A percentile compares a stretch with the other conserved stretches of the same genome.
These are phyloP conservation scores for Saimiri boliviensis DNA, from an alignment of 2,113 vertebrate genomes.

Conservation along the genomic window DNA sequence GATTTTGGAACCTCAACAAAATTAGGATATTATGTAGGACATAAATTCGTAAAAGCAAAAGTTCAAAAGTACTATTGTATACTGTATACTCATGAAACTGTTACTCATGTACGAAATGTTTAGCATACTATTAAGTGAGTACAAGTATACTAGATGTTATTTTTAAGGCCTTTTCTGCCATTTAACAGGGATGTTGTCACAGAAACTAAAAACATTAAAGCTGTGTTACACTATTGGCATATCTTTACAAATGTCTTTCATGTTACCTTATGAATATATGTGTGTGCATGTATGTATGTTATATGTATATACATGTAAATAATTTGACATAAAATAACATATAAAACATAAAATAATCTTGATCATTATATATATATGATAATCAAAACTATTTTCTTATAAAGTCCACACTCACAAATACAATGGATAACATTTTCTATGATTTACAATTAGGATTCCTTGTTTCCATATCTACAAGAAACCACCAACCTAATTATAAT, in stretches of 20 bases:
- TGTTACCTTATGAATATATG: neutral
- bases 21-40: neutral
- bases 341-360: neutral
- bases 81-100: too few species aligned
- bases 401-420: neutral
- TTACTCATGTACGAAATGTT: neutral
- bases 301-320: neutral
- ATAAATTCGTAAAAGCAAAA: too few species aligned
- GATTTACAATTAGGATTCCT: conserved; percentile 24
- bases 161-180: neutral
- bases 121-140: neutral
- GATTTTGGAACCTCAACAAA: neutral
- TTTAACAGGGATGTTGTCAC: neutral
- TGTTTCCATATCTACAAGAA: neutral
- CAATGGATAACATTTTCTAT: neutral
- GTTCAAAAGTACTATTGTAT: neutral
- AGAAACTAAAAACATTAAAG: neutral
- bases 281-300: neutral
- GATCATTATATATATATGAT: neutral
- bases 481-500: conserved; percentile 38
- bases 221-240: neutral
- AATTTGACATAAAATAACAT: neutral
- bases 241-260: neutral
- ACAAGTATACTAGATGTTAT: neutral
- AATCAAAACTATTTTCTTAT: neutral